phyloP scores from a whole-genome alignment of 2,797 vertebrate genomes.

The Melanotaenia nigrans region DNA sequence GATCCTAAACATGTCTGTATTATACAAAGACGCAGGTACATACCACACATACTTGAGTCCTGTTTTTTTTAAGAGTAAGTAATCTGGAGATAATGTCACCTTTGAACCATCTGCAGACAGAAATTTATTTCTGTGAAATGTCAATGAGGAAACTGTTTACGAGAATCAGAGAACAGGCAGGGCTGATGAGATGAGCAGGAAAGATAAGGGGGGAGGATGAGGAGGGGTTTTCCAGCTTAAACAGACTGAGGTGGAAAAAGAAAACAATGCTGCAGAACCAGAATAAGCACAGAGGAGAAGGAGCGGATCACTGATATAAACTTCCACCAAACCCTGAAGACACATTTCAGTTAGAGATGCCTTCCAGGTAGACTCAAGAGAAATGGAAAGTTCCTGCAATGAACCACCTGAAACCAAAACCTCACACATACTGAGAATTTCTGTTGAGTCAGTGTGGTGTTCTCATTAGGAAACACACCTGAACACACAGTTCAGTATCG shows the following conservation, averaged over 20 bases:
- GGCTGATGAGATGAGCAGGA: constrained; percentile 3
- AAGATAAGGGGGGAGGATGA: neutral
- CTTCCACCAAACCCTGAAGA: neutral
- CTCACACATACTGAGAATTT: too few species aligned
- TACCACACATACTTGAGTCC: neutral
- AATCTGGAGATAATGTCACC: neutral
- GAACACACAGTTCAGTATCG: neutral
- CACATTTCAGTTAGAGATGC: too few species aligned
- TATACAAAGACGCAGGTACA: neutral
- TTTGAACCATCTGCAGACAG: neutral
- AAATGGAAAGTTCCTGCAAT: neutral
- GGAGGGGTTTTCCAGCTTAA: neutral
- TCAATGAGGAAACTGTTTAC: neutral
- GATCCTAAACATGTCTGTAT: neutral
- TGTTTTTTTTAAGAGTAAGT: neutral
- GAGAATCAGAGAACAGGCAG: neutral
- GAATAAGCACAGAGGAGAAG: neutral
- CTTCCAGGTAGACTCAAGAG: too few species aligned
- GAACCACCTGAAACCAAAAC: neutral
- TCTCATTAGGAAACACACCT: too few species aligned
- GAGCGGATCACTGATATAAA: neutral
- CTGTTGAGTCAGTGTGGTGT: too few species aligned
- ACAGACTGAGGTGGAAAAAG: neutral
- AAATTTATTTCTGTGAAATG: neutral
- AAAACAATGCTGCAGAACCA: neutral